Percentiles rank a stretch among this genome's conserved stretches.
phyloP scores from a whole-genome alignment of 2,113 vertebrate species.

The Macrotis lagotis region DNA sequence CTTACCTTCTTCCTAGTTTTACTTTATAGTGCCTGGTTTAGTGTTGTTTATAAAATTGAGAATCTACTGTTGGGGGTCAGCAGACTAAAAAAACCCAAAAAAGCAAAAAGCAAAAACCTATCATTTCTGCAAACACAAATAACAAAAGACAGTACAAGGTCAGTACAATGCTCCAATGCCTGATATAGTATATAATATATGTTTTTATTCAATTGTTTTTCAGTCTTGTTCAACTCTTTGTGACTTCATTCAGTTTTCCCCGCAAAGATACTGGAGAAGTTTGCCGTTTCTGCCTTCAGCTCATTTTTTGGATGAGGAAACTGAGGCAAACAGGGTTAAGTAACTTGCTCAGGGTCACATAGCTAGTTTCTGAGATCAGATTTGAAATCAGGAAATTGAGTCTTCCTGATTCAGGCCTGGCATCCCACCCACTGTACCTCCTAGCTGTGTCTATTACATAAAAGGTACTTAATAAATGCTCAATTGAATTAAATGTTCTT shows the following conservation, averaged over 20 bases:
- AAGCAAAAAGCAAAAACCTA: background rate
- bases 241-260: background rate
- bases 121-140: background rate
- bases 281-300: background rate
- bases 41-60: background rate
- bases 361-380: background rate
- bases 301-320: background rate
- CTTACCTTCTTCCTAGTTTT: constrained; percentile 24
- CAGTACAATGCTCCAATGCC: background rate
- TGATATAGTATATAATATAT: background rate
- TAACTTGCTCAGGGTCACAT: background rate
- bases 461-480: background rate
- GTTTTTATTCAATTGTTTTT: background rate
- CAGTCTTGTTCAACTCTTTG: background rate
- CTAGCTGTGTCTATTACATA: background rate
- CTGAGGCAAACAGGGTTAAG: background rate
- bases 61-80: background rate
- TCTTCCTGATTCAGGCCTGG: background rate
- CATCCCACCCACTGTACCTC: background rate
- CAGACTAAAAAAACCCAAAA: background rate
- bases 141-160: background rate
- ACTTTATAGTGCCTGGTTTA: background rate
- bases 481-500: background rate
- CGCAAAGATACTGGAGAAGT: background rate
- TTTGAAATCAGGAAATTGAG: background rate